Percentiles rank a stretch among this genome's conserved stretches.
These are phyloP conservation scores for Timema cristinae DNA, from an alignment of 2,888 invertebrate species.

Conservation along the genomic window DNA sequence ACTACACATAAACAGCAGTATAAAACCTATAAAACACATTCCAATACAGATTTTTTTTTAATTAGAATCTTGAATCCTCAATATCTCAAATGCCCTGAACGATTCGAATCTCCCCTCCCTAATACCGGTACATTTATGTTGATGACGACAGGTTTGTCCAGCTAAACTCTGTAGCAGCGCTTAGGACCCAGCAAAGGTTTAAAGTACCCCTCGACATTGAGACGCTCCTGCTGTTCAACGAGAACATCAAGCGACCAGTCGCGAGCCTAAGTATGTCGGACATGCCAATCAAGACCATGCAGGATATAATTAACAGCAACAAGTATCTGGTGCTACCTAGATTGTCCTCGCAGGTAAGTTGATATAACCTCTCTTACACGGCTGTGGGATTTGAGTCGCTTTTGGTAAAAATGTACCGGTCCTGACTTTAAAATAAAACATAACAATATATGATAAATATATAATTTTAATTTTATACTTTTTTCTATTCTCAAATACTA, in stretches of 20 bases:
- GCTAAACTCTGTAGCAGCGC: conserved; percentile 57
- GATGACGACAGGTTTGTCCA: conserved; percentile 58
- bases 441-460: too few species aligned
- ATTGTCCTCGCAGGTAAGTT: conserved; percentile 79
- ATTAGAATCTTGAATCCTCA: too few species aligned
- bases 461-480: too few species aligned
- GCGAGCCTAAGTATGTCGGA: conserved; percentile 87
- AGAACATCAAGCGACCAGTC: conserved; percentile 72
- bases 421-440: too few species aligned
- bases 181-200: conserved; percentile 61
- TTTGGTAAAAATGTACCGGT: too few species aligned
- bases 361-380: neutral
- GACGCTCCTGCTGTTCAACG: conserved; percentile 84
- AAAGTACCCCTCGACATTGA: conserved; percentile 71
- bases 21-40: too few species aligned
- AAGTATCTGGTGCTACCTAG: conserved; percentile 84
- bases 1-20: too few species aligned
- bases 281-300: conserved; percentile 81
- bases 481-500: too few species aligned
- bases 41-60: too few species aligned
- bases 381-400: too few species aligned
- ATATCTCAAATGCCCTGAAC: too few species aligned
- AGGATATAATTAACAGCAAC: conserved; percentile 83
- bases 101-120: too few species aligned
- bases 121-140: conserved; percentile 27